phyloP scores from a whole-genome alignment of 2,113 vertebrate species.

The Nyctereutes procyonoides region DNA sequence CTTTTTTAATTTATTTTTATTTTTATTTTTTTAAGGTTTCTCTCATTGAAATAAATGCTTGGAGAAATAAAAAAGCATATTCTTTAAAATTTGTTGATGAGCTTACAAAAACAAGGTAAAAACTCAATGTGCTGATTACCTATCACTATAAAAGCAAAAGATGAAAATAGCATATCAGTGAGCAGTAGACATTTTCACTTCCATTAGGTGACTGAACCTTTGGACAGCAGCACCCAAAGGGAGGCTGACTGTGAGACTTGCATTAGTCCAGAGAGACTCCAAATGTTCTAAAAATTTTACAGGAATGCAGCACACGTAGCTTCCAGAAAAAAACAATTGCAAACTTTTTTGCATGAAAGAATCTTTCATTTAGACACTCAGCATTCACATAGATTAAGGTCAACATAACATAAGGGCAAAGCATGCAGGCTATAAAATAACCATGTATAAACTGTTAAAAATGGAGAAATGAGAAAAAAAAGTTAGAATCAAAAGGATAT shows the following conservation, averaged over 20 bases:
- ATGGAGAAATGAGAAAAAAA: background rate
- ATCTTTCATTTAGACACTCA: background rate
- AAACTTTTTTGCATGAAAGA: background rate
- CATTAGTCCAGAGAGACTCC: background rate
- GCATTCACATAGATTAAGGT: background rate
- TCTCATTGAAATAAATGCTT: background rate
- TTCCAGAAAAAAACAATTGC: background rate
- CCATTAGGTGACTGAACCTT: background rate
- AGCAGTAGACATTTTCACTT: background rate
- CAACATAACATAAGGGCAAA: background rate
- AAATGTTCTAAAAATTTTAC: background rate
- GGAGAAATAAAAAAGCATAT: background rate
- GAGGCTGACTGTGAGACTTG: background rate
- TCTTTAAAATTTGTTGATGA: background rate
- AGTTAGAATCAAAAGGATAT: background rate
- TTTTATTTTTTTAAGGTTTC: background rate
- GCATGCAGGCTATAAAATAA: background rate
- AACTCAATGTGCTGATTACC: background rate
- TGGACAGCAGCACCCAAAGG: background rate
- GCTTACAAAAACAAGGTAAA: background rate
- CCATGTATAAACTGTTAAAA: background rate
- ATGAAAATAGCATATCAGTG: background rate
- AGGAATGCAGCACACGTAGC: background rate
- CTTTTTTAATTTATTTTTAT: too few relatives aligned
- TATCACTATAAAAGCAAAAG: background rate